Evolutionary conservation across 2,888 invertebrate species (phyloP), one percentile per base, ranked within the genome.

Genomic region (Lithophane leautieri): DNA sequence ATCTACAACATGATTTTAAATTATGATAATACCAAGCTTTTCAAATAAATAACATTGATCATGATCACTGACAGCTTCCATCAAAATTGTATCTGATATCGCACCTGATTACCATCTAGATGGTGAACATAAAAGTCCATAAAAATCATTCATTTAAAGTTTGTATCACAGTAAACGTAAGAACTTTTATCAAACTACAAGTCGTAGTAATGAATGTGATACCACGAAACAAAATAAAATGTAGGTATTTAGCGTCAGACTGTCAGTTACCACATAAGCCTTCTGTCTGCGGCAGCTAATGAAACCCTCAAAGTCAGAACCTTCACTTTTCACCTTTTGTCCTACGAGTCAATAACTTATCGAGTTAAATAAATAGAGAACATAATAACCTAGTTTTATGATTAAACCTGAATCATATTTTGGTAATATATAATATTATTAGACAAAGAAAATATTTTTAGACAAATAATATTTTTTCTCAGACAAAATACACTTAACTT

Each of bases 271-370:
- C 77, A 68, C 54, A 72, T 79, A 76, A 72, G 63, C 58, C 62
- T 79, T 58, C 34, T 52, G 75, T 73, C 76, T 78, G 50, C 28
- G 68, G 50, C 62, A 34, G 50, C 56, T 86, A 68, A 78, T 78
- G 62, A 83, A 74, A 54, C 74, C 72, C 68, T 70, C 74, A 74
- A 76, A 70, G 85, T 74, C 76, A 79, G 62, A 76, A 52, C 68
- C 63, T 54, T 58, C 60, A 74, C 73, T 67, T n/a, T 71, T 86
- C 81, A 86, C 84, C 84, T 86, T 84, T 88, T 54, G 28, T 19
- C 79, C 84, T 78, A 28, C 8, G 40, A 77, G 84, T 79, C 79
- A 86, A 44, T 76, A 67, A 67, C 67, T 56, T 76, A 67, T 66
- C 47, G 70, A 79, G 56, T 73, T 56, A 58, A 78, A 75, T 73